Conservation (phyloP, 2,113 vertebrate species). For the Pluvialis apricaria region DNA sequence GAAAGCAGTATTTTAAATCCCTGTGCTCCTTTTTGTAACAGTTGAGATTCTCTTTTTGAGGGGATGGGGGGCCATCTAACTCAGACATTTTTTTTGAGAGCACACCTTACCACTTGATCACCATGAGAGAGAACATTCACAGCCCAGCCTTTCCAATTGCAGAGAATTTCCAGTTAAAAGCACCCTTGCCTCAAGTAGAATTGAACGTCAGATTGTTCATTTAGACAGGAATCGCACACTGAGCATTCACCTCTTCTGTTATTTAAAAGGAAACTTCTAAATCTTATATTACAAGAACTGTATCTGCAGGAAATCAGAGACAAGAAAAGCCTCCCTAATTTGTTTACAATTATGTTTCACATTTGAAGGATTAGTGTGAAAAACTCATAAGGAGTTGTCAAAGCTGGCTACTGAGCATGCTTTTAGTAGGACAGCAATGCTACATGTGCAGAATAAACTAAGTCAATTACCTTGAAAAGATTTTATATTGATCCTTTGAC, state of each 20-base stretch:
- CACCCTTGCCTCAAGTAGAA: neutral
- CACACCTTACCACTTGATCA: neutral
- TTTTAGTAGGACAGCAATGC: neutral
- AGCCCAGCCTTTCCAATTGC: neutral
- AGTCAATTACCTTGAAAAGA: neutral
- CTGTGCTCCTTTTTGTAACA: neutral
- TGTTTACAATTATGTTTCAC: neutral
- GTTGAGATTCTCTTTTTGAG: neutral
- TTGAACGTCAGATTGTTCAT: neutral
- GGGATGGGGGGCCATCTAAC: neutral
- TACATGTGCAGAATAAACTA: neutral
- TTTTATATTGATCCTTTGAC: neutral
- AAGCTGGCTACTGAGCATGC: neutral
- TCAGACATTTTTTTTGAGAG: accelerated
- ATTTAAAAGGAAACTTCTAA: neutral
- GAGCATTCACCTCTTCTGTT: neutral
- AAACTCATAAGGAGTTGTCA: neutral
- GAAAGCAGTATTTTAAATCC: neutral
- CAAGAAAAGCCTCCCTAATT: neutral
- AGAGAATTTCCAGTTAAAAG: neutral
- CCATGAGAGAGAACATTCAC: neutral
- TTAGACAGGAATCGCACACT: neutral
- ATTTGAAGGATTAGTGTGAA: neutral
- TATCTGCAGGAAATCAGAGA: neutral
- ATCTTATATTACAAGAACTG: neutral